phyloP scores from a whole-genome alignment of 2,888 invertebrate genomes.

The Hemaris fuciformis region DNA sequence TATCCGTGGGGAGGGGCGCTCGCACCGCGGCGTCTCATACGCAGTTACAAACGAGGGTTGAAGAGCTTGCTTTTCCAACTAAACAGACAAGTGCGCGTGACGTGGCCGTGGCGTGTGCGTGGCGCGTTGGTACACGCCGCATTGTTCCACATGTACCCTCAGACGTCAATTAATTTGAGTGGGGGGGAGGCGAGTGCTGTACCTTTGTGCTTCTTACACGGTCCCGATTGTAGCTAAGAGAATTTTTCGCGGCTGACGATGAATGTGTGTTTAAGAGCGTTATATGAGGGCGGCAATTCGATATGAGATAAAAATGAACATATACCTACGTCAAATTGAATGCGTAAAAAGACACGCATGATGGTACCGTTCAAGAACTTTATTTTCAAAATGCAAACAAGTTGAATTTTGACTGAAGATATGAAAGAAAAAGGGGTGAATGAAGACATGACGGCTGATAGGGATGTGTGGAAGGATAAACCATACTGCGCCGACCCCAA shows the following conservation, averaged over 20 bases:
- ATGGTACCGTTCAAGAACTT: too few species aligned
- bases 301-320: neutral
- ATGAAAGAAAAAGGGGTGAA: too few species aligned
- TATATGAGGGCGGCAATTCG: neutral
- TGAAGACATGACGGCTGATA: too few species aligned
- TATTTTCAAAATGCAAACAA: too few species aligned
- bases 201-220: neutral
- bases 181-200: conserved; percentile 29
- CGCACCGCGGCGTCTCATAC: neutral
- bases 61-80: conserved; percentile 24
- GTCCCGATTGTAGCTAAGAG: neutral
- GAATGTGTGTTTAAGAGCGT: conserved; percentile 2
- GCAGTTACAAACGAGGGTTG: conserved; percentile 12
- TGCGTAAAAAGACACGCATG: neutral
- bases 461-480: too few species aligned
- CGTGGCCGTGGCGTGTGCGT: neutral
- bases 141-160: conserved; percentile 29
- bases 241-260: neutral
- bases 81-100: conserved; percentile 18
- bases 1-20: conserved; percentile 15
- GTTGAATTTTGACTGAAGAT: too few species aligned
- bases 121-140: conserved; percentile 13
- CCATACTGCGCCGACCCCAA: too few species aligned
- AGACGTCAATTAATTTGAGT: conserved; percentile 43
- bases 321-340: neutral